A percentile compares a stretch with the other conserved stretches of the same genome.
Evolutionary conservation across 2,888 invertebrate genomes (phyloP).

Genomic region (Pyrgus malvae): DNA sequence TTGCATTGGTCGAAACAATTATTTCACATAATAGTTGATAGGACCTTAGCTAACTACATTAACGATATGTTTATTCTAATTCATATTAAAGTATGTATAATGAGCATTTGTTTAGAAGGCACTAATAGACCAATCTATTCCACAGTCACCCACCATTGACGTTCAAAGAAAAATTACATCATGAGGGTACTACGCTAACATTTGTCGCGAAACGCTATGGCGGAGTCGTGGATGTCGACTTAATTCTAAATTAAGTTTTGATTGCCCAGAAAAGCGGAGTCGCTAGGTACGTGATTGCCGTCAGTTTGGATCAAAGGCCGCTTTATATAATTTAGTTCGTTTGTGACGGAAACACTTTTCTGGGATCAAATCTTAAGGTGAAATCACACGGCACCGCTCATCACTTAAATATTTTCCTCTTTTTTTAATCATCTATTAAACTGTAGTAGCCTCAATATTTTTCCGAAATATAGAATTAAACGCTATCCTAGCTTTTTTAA

Average conservation of each 20-base stretch:
- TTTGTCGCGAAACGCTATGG: conserved; percentile 71
- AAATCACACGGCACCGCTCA: no score
- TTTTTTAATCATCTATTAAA: no score
- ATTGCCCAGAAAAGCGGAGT: no score
- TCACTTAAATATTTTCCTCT: no score
- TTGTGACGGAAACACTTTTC: no score
- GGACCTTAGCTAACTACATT: conserved; percentile 22
- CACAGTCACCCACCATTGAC: conserved; percentile 33
- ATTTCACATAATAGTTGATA: conserved; percentile 1
- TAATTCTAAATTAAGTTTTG: conserved; percentile 49
- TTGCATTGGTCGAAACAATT: conserved; percentile 12
- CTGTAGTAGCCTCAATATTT: no score
- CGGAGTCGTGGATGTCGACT: conserved; percentile 64
- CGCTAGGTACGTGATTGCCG: no score
- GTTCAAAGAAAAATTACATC: conserved; percentile 31
- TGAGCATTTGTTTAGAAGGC: conserved; percentile 39
- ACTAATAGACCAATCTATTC: conserved; percentile 28
- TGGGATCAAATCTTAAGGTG: no score
- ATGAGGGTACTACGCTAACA: conserved; percentile 45
- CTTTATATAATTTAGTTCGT: no score
- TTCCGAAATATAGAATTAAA: no score
- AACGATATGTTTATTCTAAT: conserved; percentile 44
- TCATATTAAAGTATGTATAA: conserved; percentile 35
- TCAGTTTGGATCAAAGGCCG: no score
- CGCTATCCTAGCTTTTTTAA: no score